Percentiles rank a stretch among this genome's conserved stretches.
These are phyloP conservation scores for Aleiodes sp. DNA, from an alignment of 1,140 invertebrate species.

Conservation along the genomic window DNA sequence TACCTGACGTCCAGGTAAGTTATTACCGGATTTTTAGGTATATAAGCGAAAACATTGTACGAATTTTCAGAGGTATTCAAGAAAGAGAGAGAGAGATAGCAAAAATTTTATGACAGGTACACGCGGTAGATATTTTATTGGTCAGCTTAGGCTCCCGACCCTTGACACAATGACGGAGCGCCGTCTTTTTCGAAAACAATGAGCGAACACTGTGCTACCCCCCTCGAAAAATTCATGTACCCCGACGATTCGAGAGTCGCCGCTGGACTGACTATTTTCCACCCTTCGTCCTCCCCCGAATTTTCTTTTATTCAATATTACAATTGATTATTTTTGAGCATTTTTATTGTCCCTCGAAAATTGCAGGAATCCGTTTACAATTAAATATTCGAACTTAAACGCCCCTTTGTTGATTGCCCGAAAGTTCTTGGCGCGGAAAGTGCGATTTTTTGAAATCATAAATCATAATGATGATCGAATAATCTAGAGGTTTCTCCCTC, in stretches of 20 bases:
- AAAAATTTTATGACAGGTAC: conserved; percentile 4
- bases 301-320: too few relatives aligned
- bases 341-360: too few relatives aligned
- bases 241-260: too few relatives aligned
- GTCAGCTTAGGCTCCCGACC: conserved; percentile 27
- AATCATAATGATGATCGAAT: too few relatives aligned
- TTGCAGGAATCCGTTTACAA: too few relatives aligned
- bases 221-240: too few relatives aligned
- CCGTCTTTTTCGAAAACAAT: conserved; percentile 32
- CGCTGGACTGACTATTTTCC: neutral
- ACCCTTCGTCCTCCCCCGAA: neutral
- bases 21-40: neutral
- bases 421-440: too few relatives aligned
- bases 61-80: neutral
- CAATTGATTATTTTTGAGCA: too few relatives aligned
- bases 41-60: neutral
- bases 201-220: conserved; percentile 4
- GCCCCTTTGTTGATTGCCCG: too few relatives aligned
- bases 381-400: too few relatives aligned
- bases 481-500: too few relatives aligned
- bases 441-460: too few relatives aligned
- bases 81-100: neutral
- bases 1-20: neutral
- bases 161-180: conserved; percentile 27
- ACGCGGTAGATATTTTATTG: conserved; percentile 32